phyloP scores from a whole-genome alignment of 2,888 invertebrate species.

The Tupiocoris notatus region DNA sequence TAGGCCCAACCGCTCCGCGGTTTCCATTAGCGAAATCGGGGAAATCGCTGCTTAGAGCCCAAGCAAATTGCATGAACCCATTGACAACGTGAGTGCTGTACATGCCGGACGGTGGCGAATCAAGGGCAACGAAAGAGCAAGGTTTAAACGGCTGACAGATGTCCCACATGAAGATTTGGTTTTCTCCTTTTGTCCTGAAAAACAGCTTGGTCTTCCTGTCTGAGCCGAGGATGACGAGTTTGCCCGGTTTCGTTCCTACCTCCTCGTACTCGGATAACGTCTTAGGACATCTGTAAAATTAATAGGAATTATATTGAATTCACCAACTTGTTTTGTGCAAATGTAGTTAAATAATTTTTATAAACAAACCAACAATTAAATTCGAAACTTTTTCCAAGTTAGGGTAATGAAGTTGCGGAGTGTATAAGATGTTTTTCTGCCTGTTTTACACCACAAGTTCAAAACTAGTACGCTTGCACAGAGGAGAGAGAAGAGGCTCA shows the following conservation, averaged over 20 bases:
- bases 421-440: no score
- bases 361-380: no score
- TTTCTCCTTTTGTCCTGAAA: constrained; percentile 56
- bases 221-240: constrained; percentile 63
- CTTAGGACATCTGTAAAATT: background rate
- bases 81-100: constrained; percentile 62
- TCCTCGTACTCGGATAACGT: constrained; percentile 3
- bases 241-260: constrained; percentile 60
- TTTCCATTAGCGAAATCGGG: constrained; percentile 63
- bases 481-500: no score
- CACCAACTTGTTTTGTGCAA: no score
- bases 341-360: no score
- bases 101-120: constrained; percentile 61
- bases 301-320: no score
- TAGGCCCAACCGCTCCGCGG: constrained; percentile 64
- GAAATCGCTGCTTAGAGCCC: constrained; percentile 67
- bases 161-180: constrained; percentile 66
- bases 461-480: no score
- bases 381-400: no score
- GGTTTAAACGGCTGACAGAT: constrained; percentile 59
- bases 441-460: no score
- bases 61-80: constrained; percentile 60
- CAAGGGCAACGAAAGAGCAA: constrained; percentile 61
- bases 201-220: constrained; percentile 51
- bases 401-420: no score